Evolutionary conservation across 2,888 invertebrate species (phyloP).

Genomic region (Lingula anatina): DNA sequence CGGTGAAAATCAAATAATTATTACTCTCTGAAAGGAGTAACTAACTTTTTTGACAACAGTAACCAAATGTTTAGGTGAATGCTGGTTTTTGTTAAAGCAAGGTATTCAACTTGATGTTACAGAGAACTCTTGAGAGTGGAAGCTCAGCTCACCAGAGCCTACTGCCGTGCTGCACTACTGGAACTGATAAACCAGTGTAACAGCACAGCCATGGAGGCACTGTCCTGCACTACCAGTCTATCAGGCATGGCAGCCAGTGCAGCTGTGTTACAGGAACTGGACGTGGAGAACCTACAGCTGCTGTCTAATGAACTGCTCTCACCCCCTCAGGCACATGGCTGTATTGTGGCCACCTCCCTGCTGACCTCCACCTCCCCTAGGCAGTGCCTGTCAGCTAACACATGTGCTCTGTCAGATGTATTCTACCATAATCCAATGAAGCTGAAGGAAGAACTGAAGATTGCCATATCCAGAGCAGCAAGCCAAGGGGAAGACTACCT

Average conservation of each 20-base stretch:
- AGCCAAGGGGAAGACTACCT: slow-evolving; percentile 49
- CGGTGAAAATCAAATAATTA: too few species aligned
- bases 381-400: slow-evolving; percentile 30
- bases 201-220: slow-evolving; percentile 41
- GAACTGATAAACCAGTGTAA: slow-evolving; percentile 45
- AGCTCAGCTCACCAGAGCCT: slow-evolving; percentile 38
- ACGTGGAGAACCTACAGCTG: slow-evolving; percentile 50
- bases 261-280: slow-evolving; percentile 43
- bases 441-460: slow-evolving; percentile 40
- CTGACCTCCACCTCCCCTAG: slow-evolving; percentile 22
- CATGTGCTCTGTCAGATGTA: slow-evolving; percentile 35
- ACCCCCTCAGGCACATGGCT: slow-evolving; percentile 37
- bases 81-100: too few species aligned
- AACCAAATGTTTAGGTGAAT: too few species aligned
- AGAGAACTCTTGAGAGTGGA: slow-evolving; percentile 47
- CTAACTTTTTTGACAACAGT: too few species aligned
- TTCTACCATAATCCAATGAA: slow-evolving; percentile 38
- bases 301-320: slow-evolving; percentile 43
- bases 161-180: slow-evolving; percentile 43
- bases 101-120: too few species aligned
- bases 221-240: slow-evolving; percentile 26
- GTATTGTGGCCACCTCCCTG: slow-evolving; percentile 28
- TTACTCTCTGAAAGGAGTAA: too few species aligned
- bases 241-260: slow-evolving; percentile 44
- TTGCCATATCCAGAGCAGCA: slow-evolving; percentile 45